phyloP scores from a whole-genome alignment of 2,888 invertebrate genomes.

The Dilophus febrilis region DNA sequence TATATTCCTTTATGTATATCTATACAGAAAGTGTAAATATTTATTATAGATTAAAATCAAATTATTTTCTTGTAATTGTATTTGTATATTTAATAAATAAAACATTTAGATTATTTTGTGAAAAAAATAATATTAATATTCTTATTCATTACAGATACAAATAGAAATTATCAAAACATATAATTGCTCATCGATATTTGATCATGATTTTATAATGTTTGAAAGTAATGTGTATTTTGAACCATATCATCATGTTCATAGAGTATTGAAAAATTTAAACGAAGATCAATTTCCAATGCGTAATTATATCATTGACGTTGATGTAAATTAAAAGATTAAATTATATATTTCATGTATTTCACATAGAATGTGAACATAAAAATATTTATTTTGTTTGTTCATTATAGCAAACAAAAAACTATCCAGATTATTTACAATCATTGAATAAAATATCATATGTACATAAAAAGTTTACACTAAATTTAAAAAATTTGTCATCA shows the following conservation, averaged over 20 bases:
- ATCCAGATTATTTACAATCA: constrained; percentile 27
- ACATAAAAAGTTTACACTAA: constrained; percentile 15
- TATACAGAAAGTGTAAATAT: too few relatives aligned
- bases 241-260: constrained; percentile 58
- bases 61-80: too few relatives aligned
- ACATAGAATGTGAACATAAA: background rate
- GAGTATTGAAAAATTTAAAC: constrained; percentile 43
- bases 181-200: constrained; percentile 22
- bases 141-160: constrained; percentile 16
- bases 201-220: constrained; percentile 41
- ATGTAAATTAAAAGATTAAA: constrained; percentile 22
- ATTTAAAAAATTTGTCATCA: constrained; percentile 12
- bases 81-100: too few relatives aligned
- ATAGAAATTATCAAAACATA: constrained; percentile 23
- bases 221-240: constrained; percentile 69
- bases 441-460: constrained; percentile 10
- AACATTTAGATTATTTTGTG: too few relatives aligned
- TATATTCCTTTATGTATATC: too few relatives aligned
- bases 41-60: too few relatives aligned
- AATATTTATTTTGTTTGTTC: background rate
- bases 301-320: constrained; percentile 45
- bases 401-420: constrained; percentile 10
- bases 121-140: background rate
- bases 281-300: constrained; percentile 45
- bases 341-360: too few relatives aligned